Percentiles rank a stretch among this genome's conserved stretches.
phyloP scores from a whole-genome alignment of 2,888 invertebrate species.

The Latheticus oryzae region DNA sequence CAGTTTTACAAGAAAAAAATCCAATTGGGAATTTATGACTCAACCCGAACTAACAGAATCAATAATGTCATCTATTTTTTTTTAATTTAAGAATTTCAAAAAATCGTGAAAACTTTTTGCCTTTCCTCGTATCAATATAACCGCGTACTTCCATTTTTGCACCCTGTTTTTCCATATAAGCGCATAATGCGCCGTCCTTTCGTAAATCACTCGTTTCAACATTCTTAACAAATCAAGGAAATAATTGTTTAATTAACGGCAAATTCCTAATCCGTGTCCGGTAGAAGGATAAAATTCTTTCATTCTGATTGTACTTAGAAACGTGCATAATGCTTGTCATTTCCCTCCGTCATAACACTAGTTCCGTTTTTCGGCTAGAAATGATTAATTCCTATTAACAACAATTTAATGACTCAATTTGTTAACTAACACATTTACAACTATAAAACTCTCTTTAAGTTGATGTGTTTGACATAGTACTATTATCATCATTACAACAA shows the following conservation, averaged over 20 bases:
- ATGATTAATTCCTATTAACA: constrained; percentile 39
- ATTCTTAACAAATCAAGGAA: constrained; percentile 26
- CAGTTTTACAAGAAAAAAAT: too few species aligned
- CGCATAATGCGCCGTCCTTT: background rate
- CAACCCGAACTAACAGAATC: too few species aligned
- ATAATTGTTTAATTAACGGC: constrained; percentile 33
- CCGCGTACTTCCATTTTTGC: too few species aligned
- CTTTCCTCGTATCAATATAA: too few species aligned
- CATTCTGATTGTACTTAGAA: constrained; percentile 3
- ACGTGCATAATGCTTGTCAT: too few species aligned
- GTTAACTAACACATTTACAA: constrained; percentile 23
- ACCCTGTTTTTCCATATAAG: constrained; percentile 7
- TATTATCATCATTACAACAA: constrained; percentile 27
- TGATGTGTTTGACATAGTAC: constrained; percentile 37
- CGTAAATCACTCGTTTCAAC: constrained; percentile 12
- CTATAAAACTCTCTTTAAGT: constrained; percentile 33
- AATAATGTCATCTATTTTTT: too few species aligned
- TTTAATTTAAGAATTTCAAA: too few species aligned
- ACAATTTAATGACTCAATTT: constrained; percentile 38
- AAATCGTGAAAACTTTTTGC: too few species aligned
- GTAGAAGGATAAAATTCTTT: constrained; percentile 26
- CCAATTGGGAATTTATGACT: too few species aligned
- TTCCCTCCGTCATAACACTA: too few species aligned
- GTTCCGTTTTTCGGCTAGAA: too few species aligned
- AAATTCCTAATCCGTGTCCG: constrained; percentile 19